Evolutionary conservation across 2,888 invertebrate genomes (phyloP), one percentile per base, ranked within the genome.

Genomic region (Diachrysia chrysitis): DNA sequence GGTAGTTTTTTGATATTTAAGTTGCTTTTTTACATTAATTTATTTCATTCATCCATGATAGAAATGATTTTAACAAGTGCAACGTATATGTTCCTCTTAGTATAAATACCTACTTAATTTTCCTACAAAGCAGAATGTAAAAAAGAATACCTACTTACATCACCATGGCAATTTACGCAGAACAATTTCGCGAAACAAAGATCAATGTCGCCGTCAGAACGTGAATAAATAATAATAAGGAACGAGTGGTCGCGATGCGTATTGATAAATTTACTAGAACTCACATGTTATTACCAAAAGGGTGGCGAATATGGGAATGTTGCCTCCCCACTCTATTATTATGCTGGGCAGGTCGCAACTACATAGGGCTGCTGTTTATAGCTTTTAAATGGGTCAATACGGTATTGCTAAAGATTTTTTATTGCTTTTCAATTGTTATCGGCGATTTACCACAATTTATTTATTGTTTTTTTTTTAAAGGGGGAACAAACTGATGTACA

Each of bases 231-330:
- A 92, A 93, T 92, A 94, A 51, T 92, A 88, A 91, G 89, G 86
- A 84, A 82, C 83, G 85, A 76, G 62, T 75, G 73, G 79, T 88
- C 87, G 88, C 91, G 90, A 90, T 90, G 91, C 90, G 87, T 93
- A 95, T 95, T 94, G 94, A 94, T 94, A 94, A 94, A 94, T 95
- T 93, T 93, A 91, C 87, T 89, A 91, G 77, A 81, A 86, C 85
- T 93, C 93, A 92, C 91, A 91, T 92, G 92, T 90, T 94, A 93
- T 93, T 93, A n/a, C n/a, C n/a, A n/a, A 93, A 86, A 89, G 93
- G 92, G 93, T 89, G 93, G 90, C 63, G 72, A 68, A 79, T 71
- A 78, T 75, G 60, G 70, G 85, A 87, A 88, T 86, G 86, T 85
- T 83, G 89, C 89, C 89, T 88, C 87, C 92, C 91, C 87, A 88